Evolutionary conservation across 2,888 invertebrate species (phyloP).

Genomic region (Meloe dianella): DNA sequence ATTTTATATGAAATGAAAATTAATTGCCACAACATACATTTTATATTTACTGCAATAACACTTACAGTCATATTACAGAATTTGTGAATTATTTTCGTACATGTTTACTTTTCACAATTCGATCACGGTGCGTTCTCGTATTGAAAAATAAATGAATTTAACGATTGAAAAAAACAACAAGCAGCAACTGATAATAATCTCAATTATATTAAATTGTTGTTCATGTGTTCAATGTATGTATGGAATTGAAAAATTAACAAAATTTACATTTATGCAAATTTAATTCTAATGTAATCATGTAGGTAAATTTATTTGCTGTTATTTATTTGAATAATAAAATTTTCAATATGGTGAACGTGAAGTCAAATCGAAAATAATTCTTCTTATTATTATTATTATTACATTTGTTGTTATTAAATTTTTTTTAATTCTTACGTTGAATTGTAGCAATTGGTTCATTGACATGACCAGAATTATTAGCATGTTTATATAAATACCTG

Average conservation of each 20-base stretch:
- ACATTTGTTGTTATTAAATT: not conserved
- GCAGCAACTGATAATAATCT: not conserved
- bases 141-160: too few relatives aligned
- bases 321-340: slow-evolving; percentile 11
- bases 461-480: slow-evolving; percentile 5
- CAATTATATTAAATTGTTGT: slow-evolving; percentile 3
- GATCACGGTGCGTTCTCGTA: too few relatives aligned
- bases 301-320: slow-evolving; percentile 10
- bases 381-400: slow-evolving; percentile 1
- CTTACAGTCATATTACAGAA: not conserved
- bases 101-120: too few relatives aligned
- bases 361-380: not conserved
- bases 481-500: slow-evolving; percentile 10
- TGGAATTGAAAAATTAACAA: slow-evolving; percentile 9
- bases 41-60: not conserved
- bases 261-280: slow-evolving; percentile 18
- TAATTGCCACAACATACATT: not conserved
- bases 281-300: slow-evolving; percentile 11
- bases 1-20: not conserved
- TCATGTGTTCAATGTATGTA: not conserved
- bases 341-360: slow-evolving; percentile 11
- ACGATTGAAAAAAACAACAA: not conserved
- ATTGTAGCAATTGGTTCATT: slow-evolving; percentile 9
- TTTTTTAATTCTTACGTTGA: not conserved
- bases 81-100: not conserved